phyloP scores from a whole-genome alignment of 2,888 invertebrate species.

The Cancer borealis region DNA sequence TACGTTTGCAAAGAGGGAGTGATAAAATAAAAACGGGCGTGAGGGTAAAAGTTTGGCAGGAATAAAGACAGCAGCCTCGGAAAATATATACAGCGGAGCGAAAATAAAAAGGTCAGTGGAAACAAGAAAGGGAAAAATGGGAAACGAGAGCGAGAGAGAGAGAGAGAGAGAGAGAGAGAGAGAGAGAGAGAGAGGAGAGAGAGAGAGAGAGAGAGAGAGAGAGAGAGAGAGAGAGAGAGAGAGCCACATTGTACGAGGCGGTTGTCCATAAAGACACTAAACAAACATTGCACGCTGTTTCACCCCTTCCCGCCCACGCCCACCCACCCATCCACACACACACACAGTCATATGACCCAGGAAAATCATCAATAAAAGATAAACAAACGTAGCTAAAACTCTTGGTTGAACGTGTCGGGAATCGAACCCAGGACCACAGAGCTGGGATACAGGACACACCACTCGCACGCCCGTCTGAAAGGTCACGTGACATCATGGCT shows the following conservation, averaged over 20 bases:
- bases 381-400: too few species aligned
- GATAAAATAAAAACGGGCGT: not conserved
- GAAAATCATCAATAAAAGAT: too few species aligned
- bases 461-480: too few species aligned
- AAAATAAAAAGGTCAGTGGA: not conserved
- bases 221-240: not conserved
- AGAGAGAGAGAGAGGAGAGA: not conserved
- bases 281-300: too few species aligned
- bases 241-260: not conserved
- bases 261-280: not conserved
- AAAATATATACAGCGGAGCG: not conserved
- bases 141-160: not conserved
- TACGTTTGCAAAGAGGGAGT: not conserved
- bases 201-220: not conserved
- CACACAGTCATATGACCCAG: too few species aligned
- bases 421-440: too few species aligned
- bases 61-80: not conserved
- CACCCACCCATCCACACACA: too few species aligned
- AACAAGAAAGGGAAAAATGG: not conserved
- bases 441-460: not conserved
- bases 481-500: too few species aligned
- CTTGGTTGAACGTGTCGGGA: too few species aligned
- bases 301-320: not conserved
- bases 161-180: constrained; percentile 13
- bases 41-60: not conserved